Evolutionary conservation across 2,888 invertebrate genomes (phyloP), one percentile per base, ranked within the genome.

Genomic region (Hirtodrosophila duncani): DNA sequence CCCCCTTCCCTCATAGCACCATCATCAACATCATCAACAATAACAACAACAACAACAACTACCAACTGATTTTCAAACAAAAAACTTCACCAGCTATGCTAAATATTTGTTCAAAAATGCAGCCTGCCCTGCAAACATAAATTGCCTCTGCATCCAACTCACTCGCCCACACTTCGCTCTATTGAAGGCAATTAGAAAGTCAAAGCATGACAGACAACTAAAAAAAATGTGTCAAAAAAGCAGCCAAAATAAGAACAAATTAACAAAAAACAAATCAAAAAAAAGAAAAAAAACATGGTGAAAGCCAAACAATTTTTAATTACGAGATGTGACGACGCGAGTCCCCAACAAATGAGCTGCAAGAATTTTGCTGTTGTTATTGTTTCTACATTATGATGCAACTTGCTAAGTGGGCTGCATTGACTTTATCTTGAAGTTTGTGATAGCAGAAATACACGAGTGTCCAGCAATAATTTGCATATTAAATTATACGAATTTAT

Each of bases 181-280:
- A 72, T 80, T 72, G 72, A 72, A 78, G 78, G 81, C 81, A 72
- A 72, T 72, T 81, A 74, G 79, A 81, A 81, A 74, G 63, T 75
- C 80, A 79, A 81, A 79, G 80, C 66, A 72, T 64, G 39, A 46
- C 44, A 48, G 23, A 34, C 39, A 43, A 10, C 20, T 29, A 43
- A 39, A 48, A 18, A 49, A 49, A 30, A 58, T 20, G 27, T 37
- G 31, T 27, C 18, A 29, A 29, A 30, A 45, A 44, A 27, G 11
- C 31, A 9, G 29, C 18, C n/a, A n/a, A 34, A 34, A 43, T 21
- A 36, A 48, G 50, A 44, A 48, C n/a, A 23, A 38, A 30, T 16
- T 17, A 20, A 11, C 27, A 41, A 62, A 21, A 36, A 18, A 4
- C 17, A 38, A n/a, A 21, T 9, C n/a, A 31, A 8, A 26, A 23